phyloP scores from a whole-genome alignment of 2,888 invertebrate genomes.

The Coronaproctus castanopsis region DNA sequence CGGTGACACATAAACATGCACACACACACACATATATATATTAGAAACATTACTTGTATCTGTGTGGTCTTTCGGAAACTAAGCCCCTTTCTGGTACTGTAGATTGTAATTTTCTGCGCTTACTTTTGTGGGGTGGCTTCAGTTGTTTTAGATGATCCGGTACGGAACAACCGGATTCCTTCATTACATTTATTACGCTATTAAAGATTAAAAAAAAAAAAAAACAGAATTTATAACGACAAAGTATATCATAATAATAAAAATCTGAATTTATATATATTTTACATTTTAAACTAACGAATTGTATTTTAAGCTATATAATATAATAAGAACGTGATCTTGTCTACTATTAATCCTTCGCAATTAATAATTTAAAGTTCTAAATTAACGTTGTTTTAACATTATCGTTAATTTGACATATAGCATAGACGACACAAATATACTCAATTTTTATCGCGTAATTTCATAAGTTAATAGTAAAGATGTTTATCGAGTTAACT shows the following conservation, averaged over 20 bases:
- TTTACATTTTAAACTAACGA: not conserved
- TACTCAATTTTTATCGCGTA: no score
- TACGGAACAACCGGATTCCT: slow-evolving; percentile 76
- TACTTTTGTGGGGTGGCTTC: slow-evolving; percentile 43
- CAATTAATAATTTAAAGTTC: no score
- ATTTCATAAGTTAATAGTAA: no score
- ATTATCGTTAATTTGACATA: no score
- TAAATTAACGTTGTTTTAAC: no score
- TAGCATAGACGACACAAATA: no score
- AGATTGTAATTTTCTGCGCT: slow-evolving; percentile 34
- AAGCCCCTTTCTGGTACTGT: slow-evolving; percentile 43
- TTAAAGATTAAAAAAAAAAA: slow-evolving; percentile 14
- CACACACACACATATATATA: no score
- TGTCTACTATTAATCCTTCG: no score
- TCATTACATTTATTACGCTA: slow-evolving; percentile 77
- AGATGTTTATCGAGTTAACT: no score
- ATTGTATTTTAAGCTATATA: not conserved
- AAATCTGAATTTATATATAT: not conserved
- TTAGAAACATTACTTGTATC: slow-evolving; percentile 10
- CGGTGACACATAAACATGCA: no score
- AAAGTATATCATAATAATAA: not conserved
- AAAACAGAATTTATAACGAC: not conserved
- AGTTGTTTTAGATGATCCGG: slow-evolving; percentile 74
- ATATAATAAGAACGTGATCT: not conserved
- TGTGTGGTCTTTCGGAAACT: slow-evolving; percentile 30